Evolutionary conservation across 2,113 vertebrate species (phyloP).

Genomic region (Indri indri): DNA sequence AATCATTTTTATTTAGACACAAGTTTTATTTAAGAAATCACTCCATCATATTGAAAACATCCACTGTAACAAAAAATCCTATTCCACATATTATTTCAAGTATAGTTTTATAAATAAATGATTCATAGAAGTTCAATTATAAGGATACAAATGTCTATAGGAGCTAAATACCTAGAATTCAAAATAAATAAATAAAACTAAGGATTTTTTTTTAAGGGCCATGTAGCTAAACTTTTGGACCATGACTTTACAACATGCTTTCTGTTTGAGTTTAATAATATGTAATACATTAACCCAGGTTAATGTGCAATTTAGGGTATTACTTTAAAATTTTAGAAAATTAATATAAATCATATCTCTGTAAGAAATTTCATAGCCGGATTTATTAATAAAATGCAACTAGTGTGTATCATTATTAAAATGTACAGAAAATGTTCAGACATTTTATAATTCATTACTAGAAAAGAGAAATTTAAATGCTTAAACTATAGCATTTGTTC

Average conservation of each 20-base stretch:
- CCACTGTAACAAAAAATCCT: conserved; percentile 76
- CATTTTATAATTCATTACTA: conserved; percentile 31
- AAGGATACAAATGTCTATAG: conserved; percentile 74
- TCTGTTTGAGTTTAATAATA: conserved; percentile 31
- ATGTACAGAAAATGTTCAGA: not conserved
- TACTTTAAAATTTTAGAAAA: conserved; percentile 13
- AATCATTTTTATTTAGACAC: conserved; percentile 7
- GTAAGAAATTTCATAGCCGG: not conserved
- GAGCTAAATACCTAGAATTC: conserved; percentile 73
- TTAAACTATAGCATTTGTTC: not conserved
- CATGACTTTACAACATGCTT: conserved; percentile 45
- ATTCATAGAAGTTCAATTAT: conserved; percentile 79
- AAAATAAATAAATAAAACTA: conserved; percentile 75
- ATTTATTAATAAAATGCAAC: conserved; percentile 20
- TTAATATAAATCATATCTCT: conserved; percentile 51
- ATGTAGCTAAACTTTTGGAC: conserved; percentile 67
- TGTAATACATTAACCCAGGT: not conserved
- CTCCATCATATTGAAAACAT: conserved; percentile 75
- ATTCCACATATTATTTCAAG: conserved; percentile 75
- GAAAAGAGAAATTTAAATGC: not conserved
- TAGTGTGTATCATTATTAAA: not conserved
- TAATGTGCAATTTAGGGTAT: not conserved
- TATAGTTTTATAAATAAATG: conserved; percentile 76
- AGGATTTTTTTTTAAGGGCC: conserved; percentile 62
- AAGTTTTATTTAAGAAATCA: conserved; percentile 56